Percentiles rank a stretch among this genome's conserved stretches.
These are phyloP conservation scores for Enteromius unitaeniatus DNA, from an alignment of 2,797 vertebrate species.

Conservation along the genomic window DNA sequence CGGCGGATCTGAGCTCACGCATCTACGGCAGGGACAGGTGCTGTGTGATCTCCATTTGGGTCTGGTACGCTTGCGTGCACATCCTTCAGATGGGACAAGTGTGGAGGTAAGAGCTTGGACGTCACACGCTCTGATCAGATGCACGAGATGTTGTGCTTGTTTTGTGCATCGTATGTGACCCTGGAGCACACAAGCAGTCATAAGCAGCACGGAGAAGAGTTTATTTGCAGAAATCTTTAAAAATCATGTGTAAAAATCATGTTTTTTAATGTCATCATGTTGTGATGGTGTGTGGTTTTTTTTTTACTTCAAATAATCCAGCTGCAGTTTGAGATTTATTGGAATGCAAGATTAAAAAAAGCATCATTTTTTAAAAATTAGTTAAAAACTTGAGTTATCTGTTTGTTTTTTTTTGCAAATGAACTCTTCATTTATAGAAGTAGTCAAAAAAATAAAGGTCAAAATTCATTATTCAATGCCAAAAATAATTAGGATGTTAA, in stretches of 20 bases:
- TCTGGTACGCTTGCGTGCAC: constrained; percentile 94
- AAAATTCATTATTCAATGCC: not conserved
- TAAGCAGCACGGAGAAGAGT: not conserved
- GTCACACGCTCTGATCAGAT: not conserved
- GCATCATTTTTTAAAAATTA: too few relatives aligned
- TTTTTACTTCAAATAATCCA: too few relatives aligned
- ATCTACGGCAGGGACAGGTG: constrained; percentile 86
- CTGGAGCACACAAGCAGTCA: not conserved
- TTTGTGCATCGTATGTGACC: not conserved
- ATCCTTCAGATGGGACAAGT: constrained; percentile 98
- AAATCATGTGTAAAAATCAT: too few relatives aligned
- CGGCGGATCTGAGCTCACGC: constrained; percentile 79
- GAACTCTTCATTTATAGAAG: not conserved
- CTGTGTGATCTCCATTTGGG: constrained; percentile 92
- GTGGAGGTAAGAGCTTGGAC: constrained; percentile 88
- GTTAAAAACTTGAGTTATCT: too few relatives aligned
- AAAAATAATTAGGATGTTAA: not conserved
- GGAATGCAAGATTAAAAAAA: too few relatives aligned
- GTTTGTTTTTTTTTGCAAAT: too few relatives aligned
- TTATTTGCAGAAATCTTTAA: too few relatives aligned
- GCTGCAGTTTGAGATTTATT: too few relatives aligned
- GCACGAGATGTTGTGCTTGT: not conserved
- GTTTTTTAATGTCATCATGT: too few relatives aligned
- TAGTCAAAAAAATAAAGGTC: not conserved
- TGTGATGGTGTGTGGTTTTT: too few relatives aligned